Conservation (phyloP, 2,888 invertebrate genomes). For the Yponomeuta cagnagella region DNA sequence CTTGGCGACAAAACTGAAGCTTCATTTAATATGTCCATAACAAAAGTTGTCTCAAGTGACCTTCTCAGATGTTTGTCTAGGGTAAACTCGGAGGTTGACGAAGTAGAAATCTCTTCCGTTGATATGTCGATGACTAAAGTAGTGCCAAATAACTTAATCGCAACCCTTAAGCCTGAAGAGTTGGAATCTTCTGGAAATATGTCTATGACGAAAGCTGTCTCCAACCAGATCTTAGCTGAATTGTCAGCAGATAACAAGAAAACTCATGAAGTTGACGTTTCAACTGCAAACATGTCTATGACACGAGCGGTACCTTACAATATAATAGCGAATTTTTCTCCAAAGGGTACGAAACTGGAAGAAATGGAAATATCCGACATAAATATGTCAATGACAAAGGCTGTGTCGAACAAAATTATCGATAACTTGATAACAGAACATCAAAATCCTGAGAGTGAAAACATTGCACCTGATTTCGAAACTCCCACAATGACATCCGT, state of each 20-base stretch:
- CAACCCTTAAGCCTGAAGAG: not conserved
- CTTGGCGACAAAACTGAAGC: not conserved
- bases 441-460: not conserved
- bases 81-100: not conserved
- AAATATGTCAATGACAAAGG: conserved; percentile 30
- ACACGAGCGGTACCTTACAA: not conserved
- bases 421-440: not conserved
- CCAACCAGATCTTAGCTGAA: not conserved
- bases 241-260: not conserved
- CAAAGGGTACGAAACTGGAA: not conserved
- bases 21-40: not conserved
- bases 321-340: not conserved
- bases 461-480: not conserved
- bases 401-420: conserved; percentile 23
- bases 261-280: not conserved
- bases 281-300: not conserved
- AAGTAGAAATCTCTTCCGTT: not conserved
- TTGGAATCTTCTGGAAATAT: not conserved
- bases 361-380: conserved; percentile 20
- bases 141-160: not conserved
- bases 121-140: conserved; percentile 1
- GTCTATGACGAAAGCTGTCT: conserved; percentile 12
- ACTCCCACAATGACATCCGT: not conserved
- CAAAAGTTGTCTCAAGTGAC: not conserved
- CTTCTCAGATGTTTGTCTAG: not conserved